phyloP scores from a whole-genome alignment of 2,888 invertebrate species.

The Cryptus viduatorius region DNA sequence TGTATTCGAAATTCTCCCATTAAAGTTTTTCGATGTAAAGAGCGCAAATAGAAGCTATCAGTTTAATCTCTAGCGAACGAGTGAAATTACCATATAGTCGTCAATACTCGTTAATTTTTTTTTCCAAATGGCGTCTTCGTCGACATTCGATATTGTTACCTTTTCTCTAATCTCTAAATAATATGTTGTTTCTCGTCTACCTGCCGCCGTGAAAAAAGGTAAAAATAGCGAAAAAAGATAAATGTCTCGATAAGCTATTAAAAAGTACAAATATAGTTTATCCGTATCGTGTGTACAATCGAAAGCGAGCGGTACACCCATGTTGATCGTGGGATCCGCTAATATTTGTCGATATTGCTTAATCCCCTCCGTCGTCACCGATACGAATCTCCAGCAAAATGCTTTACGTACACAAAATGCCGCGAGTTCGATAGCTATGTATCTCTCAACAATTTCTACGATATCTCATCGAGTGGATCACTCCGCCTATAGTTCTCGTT shows the following conservation, averaged over 20 bases:
- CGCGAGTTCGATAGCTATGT: background rate
- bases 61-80: too few species aligned
- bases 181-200: background rate
- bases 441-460: background rate
- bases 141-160: too few species aligned
- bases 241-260: background rate
- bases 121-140: too few species aligned
- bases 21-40: too few species aligned
- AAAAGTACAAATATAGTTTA: background rate
- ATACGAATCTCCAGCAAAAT: background rate
- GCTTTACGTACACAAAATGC: background rate
- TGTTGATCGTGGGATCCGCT: slow-evolving; percentile 30
- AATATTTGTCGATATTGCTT: slow-evolving; percentile 33
- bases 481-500: background rate
- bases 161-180: too few species aligned
- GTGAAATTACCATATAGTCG: too few species aligned
- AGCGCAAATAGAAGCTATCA: too few species aligned
- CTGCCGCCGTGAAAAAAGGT: background rate
- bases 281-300: background rate
- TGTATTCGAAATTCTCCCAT: too few species aligned
- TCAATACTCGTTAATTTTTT: too few species aligned
- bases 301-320: background rate
- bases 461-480: background rate
- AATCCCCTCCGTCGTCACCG: slow-evolving; percentile 1
- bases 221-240: background rate